These are phyloP conservation scores for Rhipidura dahli DNA, from an alignment of 2,113 vertebrate genomes.

Conservation along the genomic window DNA sequence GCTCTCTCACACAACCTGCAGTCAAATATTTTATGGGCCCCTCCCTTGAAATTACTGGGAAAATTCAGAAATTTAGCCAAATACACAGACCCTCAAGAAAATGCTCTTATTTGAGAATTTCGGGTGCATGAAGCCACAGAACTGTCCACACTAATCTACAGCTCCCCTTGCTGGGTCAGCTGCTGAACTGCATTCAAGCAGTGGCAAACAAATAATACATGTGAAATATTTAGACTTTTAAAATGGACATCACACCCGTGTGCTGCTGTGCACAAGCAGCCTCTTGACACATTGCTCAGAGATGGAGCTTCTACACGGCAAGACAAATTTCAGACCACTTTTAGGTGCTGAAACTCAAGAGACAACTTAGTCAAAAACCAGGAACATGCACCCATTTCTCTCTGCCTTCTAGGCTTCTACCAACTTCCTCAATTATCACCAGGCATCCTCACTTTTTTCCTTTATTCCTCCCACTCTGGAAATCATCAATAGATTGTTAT, in stretches of 20 bases:
- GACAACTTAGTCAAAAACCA: neutral
- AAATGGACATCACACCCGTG: neutral
- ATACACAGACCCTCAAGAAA: neutral
- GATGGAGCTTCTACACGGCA: neutral
- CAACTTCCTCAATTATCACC: neutral
- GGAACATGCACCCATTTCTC: neutral
- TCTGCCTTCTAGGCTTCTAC: neutral
- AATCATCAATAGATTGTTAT: neutral
- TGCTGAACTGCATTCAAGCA: constrained; percentile 49
- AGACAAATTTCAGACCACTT: neutral
- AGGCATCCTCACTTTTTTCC: neutral
- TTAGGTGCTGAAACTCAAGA: neutral
- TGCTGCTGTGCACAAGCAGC: neutral
- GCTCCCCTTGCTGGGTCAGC: constrained; percentile 70
- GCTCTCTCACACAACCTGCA: neutral
- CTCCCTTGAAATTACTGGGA: neutral
- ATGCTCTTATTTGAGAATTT: neutral
- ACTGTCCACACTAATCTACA: constrained; percentile 62
- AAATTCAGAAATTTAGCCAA: constrained; percentile 4
- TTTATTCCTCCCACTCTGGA: neutral
- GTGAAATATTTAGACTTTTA: neutral
- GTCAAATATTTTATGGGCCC: neutral
- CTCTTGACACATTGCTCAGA: neutral
- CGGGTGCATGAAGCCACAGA: constrained; percentile 19
- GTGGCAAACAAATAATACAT: neutral